Evolutionary conservation across 2,113 vertebrate species (phyloP).

Genomic region (Gorilla gorilla): DNA sequence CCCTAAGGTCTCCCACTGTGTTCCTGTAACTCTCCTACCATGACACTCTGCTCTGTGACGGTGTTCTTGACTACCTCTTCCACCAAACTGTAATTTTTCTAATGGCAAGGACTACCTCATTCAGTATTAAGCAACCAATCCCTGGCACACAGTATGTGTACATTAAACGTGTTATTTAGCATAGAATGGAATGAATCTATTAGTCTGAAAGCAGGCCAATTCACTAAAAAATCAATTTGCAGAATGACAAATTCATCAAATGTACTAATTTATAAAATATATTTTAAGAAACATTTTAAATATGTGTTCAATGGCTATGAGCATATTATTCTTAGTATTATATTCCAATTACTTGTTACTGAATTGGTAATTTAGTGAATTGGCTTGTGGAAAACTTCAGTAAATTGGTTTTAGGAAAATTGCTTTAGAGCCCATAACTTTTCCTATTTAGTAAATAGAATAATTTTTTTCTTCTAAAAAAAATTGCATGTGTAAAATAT

Average conservation of each 20-base stretch:
- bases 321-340: neutral
- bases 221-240: neutral
- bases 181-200: neutral
- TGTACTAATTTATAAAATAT: neutral
- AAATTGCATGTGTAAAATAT: slow-evolving; percentile 12
- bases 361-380: neutral
- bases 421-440: neutral
- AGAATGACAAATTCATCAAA: neutral
- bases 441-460: neutral
- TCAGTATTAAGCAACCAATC: neutral
- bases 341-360: neutral
- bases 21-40: neutral
- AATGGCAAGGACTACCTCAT: neutral
- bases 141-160: neutral
- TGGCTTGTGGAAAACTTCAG: neutral
- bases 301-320: neutral
- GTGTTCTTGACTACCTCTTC: neutral
- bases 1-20: neutral
- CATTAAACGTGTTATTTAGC: neutral
- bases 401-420: slow-evolving; percentile 5
- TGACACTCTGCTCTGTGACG: neutral
- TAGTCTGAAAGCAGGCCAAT: neutral
- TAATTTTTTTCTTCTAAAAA: neutral
- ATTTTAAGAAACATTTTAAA: neutral
- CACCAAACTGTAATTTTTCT: neutral